A percentile compares a stretch with the other conserved stretches of the same genome.
phyloP scores from a whole-genome alignment of 2,888 invertebrate species.

The Pasiphila rectangulata region DNA sequence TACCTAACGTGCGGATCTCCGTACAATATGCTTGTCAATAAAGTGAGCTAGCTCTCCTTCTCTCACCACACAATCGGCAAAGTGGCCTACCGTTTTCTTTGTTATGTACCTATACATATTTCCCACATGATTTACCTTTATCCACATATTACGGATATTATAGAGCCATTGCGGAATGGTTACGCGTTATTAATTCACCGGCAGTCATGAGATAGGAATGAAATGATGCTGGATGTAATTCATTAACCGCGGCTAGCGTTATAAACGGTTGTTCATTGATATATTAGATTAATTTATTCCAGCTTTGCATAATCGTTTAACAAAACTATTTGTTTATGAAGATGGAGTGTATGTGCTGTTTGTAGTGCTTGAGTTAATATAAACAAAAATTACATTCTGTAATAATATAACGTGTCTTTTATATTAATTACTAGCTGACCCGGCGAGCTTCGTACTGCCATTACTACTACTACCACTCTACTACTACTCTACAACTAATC shows the following conservation, averaged over 20 bases:
- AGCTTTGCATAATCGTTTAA: neutral
- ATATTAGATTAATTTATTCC: conserved; percentile 5
- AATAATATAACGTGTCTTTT: too few relatives aligned
- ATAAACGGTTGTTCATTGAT: conserved; percentile 17
- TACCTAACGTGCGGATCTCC: too few relatives aligned
- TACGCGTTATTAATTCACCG: conserved; percentile 35
- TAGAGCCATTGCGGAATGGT: conserved; percentile 40
- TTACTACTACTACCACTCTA: too few relatives aligned
- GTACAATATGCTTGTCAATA: too few relatives aligned
- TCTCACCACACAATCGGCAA: conserved; percentile 16
- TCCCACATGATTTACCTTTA: conserved; percentile 48
- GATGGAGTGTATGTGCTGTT: too few relatives aligned
- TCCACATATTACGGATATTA: conserved; percentile 41
- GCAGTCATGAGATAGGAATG: conserved; percentile 47
- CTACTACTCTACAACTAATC: too few relatives aligned
- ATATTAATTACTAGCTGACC: too few relatives aligned
- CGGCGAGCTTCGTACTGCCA: too few relatives aligned
- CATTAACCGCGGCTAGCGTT: conserved; percentile 32
- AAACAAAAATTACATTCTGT: too few relatives aligned
- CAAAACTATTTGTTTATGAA: too few relatives aligned
- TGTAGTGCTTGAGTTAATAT: too few relatives aligned
- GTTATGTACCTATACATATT: conserved; percentile 41
- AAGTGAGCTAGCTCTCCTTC: conserved; percentile 10
- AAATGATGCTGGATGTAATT: conserved; percentile 40
- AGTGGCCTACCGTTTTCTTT: conserved; percentile 38